Base-by-base conservation (phyloP, 2,888 invertebrate genomes). In the Celastrina argiolus region DNA sequence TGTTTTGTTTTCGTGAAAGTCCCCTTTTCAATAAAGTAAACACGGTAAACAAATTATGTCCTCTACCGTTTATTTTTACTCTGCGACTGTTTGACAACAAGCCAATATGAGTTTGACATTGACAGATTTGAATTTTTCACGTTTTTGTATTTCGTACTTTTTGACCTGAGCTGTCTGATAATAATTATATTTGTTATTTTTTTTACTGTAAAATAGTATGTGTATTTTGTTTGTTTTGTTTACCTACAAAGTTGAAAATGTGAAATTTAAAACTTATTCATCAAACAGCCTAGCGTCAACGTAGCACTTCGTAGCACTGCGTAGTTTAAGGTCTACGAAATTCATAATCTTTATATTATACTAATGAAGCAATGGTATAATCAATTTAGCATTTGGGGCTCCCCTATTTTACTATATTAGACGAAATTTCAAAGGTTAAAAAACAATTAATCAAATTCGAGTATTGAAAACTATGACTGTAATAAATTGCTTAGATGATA, bases 41-140 rank as follows among this genome's bases (percentile, higher is more conserved):
- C 10, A 26, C 22, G 0, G 26, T 26, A 5, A 22, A 51, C 18
- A 22, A 51, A 51, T 7, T 12, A 2, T 14, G 6, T 1, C 26
- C 22, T 51, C 22, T 51, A 26, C 51, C 22, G 26, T 51, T 51
- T 51, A 51, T 51, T 51, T 51, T 22, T 12, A 22, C 14, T 22
- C 51, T 26, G 12, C 1, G 51, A 1, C 51, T 22, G 14, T 51
- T 51, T 51, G 51, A 51, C 22, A 51, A 51, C 51, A 51, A 51
- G 51, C 51, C 51, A 51, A 51, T 26, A 51, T 26, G 22, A 14
- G 51, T 51, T 14, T 51, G 51, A 51, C 51, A 51, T 51, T 51
- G 51, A 26, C 51, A 51, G 51, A 22, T 51, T 22, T 10, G 5
- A 22, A 26, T 51, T 22, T 51, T 51, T 51, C 12, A 22, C 14